Base-by-base conservation (phyloP, 2,113 vertebrate genomes). In the Genyomyrus donnyi region DNA sequence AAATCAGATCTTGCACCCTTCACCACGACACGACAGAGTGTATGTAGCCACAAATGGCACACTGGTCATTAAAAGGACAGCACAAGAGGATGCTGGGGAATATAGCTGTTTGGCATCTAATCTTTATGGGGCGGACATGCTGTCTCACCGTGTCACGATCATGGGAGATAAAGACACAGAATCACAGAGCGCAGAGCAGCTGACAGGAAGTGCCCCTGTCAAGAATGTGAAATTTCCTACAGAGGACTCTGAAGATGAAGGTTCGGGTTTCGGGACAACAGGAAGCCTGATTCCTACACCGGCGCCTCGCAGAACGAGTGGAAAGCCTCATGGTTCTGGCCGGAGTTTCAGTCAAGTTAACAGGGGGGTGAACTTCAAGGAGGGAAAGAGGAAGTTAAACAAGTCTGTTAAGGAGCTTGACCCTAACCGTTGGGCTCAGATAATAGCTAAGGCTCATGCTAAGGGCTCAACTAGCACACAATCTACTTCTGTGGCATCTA, bases 81-180 rank as follows among this genome's bases (percentile, higher is more conserved):
- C 88, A 7, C 90, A 91, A 24, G 95, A 95, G 2, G 96, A 96
- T 90, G 91, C 94, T 42, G 96, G 96, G 6, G 95, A 96, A 90
- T 97, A 97, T 50, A 96, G 94, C 89, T 97, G 96, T 85, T 90
- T 96, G 89, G 91, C 93, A 45, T 94, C 94, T n/a, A 97, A 97
- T 92, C 91, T 96, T 27, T 94, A 96, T 42, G 96, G 96, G 52
- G 94, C 91, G 13, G 95, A 96, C 89, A 96, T 96, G 95, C 77
- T 97, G 35, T 94, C 95, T 89, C 96, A 96, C 91, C 70, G 91
- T 6, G 92, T 97, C 52, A 93, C 93, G 87, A 91, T 97, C 49
- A 93, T 84, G 31, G 93, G 56, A 48, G 91, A 90, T 91, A 93
- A 91, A 31, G 31, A 89, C 8, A 89, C 90, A 58, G 91, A 91